These are phyloP conservation scores for Carposina sasakii DNA, from an alignment of 1,140 invertebrate species.

Conservation along the genomic window DNA sequence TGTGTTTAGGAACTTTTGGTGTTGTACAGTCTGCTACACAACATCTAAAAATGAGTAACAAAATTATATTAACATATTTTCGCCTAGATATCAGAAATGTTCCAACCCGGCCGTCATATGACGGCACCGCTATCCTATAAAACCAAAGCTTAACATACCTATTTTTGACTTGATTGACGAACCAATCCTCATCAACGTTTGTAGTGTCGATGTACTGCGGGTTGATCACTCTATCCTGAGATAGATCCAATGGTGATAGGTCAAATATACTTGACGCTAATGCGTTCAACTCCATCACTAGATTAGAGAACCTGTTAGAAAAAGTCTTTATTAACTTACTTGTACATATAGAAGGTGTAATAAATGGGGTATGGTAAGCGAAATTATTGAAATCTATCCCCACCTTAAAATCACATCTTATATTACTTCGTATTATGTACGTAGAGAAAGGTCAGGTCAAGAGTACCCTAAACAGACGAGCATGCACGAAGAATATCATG, in stretches of 20 bases:
- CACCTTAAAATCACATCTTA: too few relatives aligned
- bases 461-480: too few relatives aligned
- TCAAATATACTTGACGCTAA: slow-evolving; percentile 57
- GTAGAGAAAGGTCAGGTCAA: too few relatives aligned
- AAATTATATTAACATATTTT: too few relatives aligned
- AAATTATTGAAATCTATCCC: too few relatives aligned
- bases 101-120: too few relatives aligned
- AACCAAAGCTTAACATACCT: slow-evolving; percentile 33
- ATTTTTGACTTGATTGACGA: slow-evolving; percentile 56
- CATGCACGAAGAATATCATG: neutral
- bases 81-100: too few relatives aligned
- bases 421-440: too few relatives aligned
- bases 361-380: too few relatives aligned
- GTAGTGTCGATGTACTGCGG: slow-evolving; percentile 57
- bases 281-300: slow-evolving; percentile 53
- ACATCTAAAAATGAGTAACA: slow-evolving; percentile 38
- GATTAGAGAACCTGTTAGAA: slow-evolving; percentile 40
- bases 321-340: neutral
- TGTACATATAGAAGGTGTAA: too few relatives aligned
- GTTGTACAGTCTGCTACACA: slow-evolving; percentile 36
- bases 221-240: slow-evolving; percentile 55
- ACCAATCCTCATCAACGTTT: slow-evolving; percentile 48
- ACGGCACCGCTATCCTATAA: too few relatives aligned
- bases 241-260: slow-evolving; percentile 60
- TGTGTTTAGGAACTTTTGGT: slow-evolving; percentile 42